Percentiles rank a stretch among this genome's conserved stretches.
Evolutionary conservation across 2,888 invertebrate genomes (phyloP).

Genomic region (Phytoseiulus persimilis): DNA sequence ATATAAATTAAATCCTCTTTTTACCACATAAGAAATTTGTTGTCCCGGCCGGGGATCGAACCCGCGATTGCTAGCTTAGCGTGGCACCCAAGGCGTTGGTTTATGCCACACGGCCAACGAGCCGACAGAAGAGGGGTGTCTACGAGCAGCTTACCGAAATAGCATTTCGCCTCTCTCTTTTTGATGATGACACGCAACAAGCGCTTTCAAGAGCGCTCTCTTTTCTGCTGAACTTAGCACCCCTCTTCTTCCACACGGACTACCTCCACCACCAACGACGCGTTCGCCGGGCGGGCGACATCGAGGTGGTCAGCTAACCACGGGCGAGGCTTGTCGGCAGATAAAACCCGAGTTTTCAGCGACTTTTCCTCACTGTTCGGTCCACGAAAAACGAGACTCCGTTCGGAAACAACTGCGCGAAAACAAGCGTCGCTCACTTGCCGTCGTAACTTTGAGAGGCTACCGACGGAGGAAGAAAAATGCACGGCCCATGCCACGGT

Average conservation of each 20-base stretch:
- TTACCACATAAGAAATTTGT: too few species aligned
- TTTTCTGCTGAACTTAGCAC: not conserved
- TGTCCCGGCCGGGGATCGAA: too few species aligned
- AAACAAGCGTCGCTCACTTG: not conserved
- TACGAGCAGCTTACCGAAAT: not conserved
- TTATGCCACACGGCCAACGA: too few species aligned
- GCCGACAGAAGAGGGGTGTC: not conserved
- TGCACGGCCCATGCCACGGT: slow-evolving; percentile 8
- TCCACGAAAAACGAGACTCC: not conserved
- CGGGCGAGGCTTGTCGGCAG: not conserved
- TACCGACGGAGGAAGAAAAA: not conserved
- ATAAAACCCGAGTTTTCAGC: not conserved
- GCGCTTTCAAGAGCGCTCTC: not conserved
- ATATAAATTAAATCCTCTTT: too few species aligned
- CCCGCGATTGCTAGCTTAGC: too few species aligned
- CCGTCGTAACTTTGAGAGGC: not conserved
- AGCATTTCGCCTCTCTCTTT: not conserved
- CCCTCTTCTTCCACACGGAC: not conserved
- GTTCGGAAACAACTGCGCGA: not conserved
- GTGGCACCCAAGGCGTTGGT: too few species aligned
- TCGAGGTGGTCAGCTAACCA: not conserved
- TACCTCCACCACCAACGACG: not conserved
- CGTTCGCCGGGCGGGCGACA: not conserved
- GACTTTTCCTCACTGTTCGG: not conserved
- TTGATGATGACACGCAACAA: slow-evolving; percentile 5